Conservation (phyloP, 2,888 invertebrate species). For the Campoplex nolae region DNA sequence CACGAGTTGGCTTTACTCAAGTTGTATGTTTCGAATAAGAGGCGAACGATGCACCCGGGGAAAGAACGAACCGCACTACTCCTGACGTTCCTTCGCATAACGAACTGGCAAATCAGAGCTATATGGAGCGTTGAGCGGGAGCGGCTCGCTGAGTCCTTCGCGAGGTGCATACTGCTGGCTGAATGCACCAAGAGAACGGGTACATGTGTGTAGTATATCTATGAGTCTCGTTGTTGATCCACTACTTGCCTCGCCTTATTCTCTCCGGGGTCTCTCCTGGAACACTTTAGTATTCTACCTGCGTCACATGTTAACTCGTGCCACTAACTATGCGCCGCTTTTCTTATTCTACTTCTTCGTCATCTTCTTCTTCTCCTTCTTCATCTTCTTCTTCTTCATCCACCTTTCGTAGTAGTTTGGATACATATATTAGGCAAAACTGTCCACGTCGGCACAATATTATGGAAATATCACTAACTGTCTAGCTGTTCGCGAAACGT, state of each 20-base stretch:
- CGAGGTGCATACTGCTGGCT: slow-evolving; percentile 54
- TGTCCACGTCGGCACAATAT: slow-evolving; percentile 61
- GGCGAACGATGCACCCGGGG: slow-evolving; percentile 48
- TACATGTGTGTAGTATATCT: slow-evolving; percentile 14
- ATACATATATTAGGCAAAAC: slow-evolving; percentile 22
- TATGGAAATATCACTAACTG: slow-evolving; percentile 66
- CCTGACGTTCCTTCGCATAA: slow-evolving; percentile 62
- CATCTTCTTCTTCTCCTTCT: slow-evolving; percentile 31
- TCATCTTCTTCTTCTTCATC: slow-evolving; percentile 29
- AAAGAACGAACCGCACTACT: slow-evolving; percentile 66
- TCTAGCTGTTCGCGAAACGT: slow-evolving; percentile 26
- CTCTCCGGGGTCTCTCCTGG: slow-evolving; percentile 56
- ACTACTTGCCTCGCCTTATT: slow-evolving; percentile 62
- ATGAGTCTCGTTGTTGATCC: slow-evolving; percentile 66
- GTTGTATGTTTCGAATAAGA: slow-evolving; percentile 25
- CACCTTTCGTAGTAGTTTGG: slow-evolving; percentile 44
- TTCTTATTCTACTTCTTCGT: slow-evolving; percentile 62
- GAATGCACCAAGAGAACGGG: slow-evolving; percentile 65
- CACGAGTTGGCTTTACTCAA: slow-evolving; percentile 46
- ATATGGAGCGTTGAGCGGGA: slow-evolving; percentile 60
- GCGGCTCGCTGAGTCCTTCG: slow-evolving; percentile 60
- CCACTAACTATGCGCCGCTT: slow-evolving; percentile 79
- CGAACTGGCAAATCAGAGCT: slow-evolving; percentile 67
- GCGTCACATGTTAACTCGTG: slow-evolving; percentile 82
- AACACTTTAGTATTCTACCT: slow-evolving; percentile 80